Evolutionary conservation across 2,113 vertebrate genomes (phyloP).

Genomic region (Potamarius usumacintae): DNA sequence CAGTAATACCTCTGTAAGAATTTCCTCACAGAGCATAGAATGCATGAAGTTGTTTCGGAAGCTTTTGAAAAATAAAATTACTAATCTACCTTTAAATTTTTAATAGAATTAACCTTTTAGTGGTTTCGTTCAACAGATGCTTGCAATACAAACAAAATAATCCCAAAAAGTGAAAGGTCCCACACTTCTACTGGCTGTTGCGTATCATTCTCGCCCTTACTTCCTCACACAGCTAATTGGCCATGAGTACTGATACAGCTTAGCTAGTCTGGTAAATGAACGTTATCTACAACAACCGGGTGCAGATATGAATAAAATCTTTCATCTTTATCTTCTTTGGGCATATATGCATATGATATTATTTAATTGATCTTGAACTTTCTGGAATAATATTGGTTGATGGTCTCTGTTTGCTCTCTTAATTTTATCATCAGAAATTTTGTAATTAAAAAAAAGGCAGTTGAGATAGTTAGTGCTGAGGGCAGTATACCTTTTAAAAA

Average conservation of each 20-base stretch:
- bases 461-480: neutral
- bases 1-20: neutral
- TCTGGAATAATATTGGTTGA: neutral
- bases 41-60: too few species aligned
- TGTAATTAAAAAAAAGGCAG: neutral
- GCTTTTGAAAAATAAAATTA: neutral
- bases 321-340: neutral
- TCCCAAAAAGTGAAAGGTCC: neutral
- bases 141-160: neutral
- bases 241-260: conserved; percentile 29
- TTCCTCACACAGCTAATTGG: conserved; percentile 39
- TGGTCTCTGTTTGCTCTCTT: neutral
- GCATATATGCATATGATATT: neutral
- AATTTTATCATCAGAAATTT: neutral
- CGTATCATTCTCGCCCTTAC: neutral
- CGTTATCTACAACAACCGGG: neutral
- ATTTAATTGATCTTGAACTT: neutral
- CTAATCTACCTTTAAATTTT: neutral
- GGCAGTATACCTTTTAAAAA: neutral
- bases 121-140: neutral
- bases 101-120: neutral
- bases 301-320: conserved; percentile 20
- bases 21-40: neutral
- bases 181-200: neutral
- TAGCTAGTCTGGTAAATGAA: conserved; percentile 15